These are phyloP conservation scores for Eulimnadia texana DNA, from an alignment of 1,140 invertebrate genomes.

Conservation along the genomic window DNA sequence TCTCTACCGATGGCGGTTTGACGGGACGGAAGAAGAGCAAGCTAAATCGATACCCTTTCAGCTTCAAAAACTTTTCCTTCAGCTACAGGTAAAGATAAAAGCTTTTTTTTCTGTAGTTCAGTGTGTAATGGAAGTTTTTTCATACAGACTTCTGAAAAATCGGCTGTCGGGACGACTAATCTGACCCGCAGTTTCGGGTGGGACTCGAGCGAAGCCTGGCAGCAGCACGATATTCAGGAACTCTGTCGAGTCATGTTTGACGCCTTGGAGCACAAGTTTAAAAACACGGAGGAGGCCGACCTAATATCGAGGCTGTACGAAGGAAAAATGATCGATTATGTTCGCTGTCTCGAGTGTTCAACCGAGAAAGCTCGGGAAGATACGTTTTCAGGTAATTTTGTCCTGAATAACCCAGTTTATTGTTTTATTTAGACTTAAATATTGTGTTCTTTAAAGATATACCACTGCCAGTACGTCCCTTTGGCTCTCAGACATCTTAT, in stretches of 20 bases:
- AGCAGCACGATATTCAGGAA: slow-evolving; percentile 87
- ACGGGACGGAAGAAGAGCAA: slow-evolving; percentile 42
- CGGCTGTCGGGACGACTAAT: slow-evolving; percentile 71
- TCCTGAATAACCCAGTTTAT: too few relatives aligned
- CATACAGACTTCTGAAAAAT: slow-evolving; percentile 55
- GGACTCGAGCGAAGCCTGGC: slow-evolving; percentile 79
- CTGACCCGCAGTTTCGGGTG: slow-evolving; percentile 81
- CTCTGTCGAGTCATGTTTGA: slow-evolving; percentile 85
- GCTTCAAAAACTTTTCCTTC: slow-evolving; percentile 73
- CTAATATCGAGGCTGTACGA: slow-evolving; percentile 63
- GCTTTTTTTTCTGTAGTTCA: too few relatives aligned
- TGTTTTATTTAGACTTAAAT: too few relatives aligned
- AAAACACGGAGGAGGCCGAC: slow-evolving; percentile 66
- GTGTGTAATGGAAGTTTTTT: too few relatives aligned
- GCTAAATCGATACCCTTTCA: slow-evolving; percentile 69
- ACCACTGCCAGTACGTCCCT: slow-evolving; percentile 70
- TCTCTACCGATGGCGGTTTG: slow-evolving; percentile 73
- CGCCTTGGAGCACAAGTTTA: slow-evolving; percentile 71
- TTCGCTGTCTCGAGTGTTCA: slow-evolving; percentile 75
- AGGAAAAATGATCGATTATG: slow-evolving; percentile 78
- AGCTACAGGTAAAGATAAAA: slow-evolving; percentile 63
- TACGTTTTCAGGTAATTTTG: slow-evolving; percentile 56
- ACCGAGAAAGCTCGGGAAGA: slow-evolving; percentile 71
- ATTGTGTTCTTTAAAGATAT: slow-evolving; percentile 52
- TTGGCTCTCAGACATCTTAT: slow-evolving; percentile 61